Evolutionary conservation across 2,888 invertebrate species (phyloP).

Genomic region (Troilus luridus): DNA sequence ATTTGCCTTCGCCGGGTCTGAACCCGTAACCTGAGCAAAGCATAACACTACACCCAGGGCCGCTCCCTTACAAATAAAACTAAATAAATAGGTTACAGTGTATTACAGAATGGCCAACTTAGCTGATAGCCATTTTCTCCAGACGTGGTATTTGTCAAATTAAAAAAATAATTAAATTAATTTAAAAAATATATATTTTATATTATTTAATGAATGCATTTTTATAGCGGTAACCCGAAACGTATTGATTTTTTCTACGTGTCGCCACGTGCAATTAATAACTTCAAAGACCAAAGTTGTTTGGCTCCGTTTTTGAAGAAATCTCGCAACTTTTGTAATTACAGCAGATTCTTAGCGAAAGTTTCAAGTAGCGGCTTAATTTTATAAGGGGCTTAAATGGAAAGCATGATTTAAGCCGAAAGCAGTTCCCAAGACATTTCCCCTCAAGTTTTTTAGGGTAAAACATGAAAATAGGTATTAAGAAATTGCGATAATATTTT

Average conservation of each 20-base stretch:
- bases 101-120: too few species aligned
- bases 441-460: neutral
- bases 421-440: slow-evolving; percentile 18
- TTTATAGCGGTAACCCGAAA: neutral
- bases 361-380: slow-evolving; percentile 33
- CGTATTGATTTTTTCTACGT: neutral
- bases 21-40: too few species aligned
- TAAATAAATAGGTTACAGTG: too few species aligned
- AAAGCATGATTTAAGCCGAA: slow-evolving; percentile 20
- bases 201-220: neutral
- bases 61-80: too few species aligned
- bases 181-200: neutral
- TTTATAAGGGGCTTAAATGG: slow-evolving; percentile 40
- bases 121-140: too few species aligned
- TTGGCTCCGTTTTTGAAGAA: slow-evolving; percentile 7
- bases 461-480: neutral
- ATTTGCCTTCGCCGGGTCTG: too few species aligned
- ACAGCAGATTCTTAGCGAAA: slow-evolving; percentile 5
- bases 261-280: neutral
- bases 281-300: neutral
- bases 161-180: neutral
- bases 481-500: neutral
- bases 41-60: too few species aligned
- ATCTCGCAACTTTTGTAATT: neutral
- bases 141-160: too few species aligned